A percentile compares a stretch with the other conserved stretches of the same genome.
Conservation (phyloP, 2,888 invertebrate genomes). For the Calameuta idolon region DNA sequence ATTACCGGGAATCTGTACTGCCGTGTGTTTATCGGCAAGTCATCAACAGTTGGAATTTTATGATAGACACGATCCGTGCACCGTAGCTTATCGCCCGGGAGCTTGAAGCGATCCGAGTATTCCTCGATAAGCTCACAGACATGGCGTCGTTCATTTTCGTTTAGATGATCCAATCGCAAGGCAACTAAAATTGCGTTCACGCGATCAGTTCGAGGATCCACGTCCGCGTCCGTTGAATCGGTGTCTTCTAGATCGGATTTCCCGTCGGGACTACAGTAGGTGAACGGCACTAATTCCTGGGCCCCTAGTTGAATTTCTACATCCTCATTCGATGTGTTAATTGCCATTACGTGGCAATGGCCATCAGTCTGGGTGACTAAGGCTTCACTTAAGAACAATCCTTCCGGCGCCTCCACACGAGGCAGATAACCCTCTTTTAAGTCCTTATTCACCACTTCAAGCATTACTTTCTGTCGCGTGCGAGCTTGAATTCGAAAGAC, state of each 20-base stretch:
- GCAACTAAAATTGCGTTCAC: neutral
- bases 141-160: neutral
- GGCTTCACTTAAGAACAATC: constrained; percentile 2
- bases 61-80: constrained; percentile 1
- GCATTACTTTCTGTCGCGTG: too few relatives aligned
- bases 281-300: neutral
- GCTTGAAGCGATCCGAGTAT: constrained; percentile 12
- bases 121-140: constrained; percentile 4
- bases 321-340: constrained; percentile 14
- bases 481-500: too few relatives aligned
- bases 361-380: neutral
- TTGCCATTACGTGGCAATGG: neutral
- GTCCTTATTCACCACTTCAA: neutral
- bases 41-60: constrained; percentile 4
- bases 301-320: neutral
- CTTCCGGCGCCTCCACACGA: neutral
- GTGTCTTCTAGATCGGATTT: too few relatives aligned
- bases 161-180: constrained; percentile 12
- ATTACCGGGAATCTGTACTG: constrained; percentile 10
- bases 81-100: constrained; percentile 12
- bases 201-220: too few relatives aligned
- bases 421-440: constrained; percentile 10
- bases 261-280: too few relatives aligned
- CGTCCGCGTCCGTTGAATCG: too few relatives aligned
- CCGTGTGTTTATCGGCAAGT: neutral